phyloP scores from a whole-genome alignment of 1,140 invertebrate genomes.

The Octopus sinensis region DNA sequence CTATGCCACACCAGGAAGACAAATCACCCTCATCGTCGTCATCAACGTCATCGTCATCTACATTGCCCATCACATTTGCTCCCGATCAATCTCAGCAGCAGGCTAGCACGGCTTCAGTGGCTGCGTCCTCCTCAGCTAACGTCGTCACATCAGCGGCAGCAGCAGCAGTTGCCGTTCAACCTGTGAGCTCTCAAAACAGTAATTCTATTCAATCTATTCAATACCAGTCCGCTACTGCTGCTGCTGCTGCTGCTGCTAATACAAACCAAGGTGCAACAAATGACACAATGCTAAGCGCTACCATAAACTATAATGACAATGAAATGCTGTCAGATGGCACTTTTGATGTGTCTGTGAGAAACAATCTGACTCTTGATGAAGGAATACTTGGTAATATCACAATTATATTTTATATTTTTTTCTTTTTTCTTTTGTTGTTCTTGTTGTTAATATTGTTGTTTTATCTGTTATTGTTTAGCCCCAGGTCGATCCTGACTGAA shows the following conservation, averaged over 20 bases:
- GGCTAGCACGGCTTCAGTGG: background rate
- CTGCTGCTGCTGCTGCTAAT: background rate
- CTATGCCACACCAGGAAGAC: background rate
- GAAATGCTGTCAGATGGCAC: constrained; percentile 54
- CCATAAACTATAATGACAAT: constrained; percentile 53
- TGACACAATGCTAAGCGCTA: constrained; percentile 58
- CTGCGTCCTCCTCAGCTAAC: background rate
- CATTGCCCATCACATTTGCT: background rate
- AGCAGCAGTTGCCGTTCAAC: background rate
- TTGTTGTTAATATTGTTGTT: no score
- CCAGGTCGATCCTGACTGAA: no score
- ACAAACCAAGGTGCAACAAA: constrained; percentile 35
- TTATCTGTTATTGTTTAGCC: no score
- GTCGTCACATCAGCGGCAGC: background rate
- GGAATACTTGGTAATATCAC: constrained; percentile 32
- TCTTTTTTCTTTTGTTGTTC: no score
- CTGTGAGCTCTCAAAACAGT: background rate
- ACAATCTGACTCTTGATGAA: constrained; percentile 51
- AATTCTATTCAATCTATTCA: background rate
- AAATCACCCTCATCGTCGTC: background rate
- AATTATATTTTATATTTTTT: background rate
- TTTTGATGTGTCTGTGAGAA: constrained; percentile 49
- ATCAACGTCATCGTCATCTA: background rate
- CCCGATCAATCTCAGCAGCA: background rate
- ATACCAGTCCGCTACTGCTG: background rate